A percentile compares a stretch with the other conserved stretches of the same genome.
These are phyloP conservation scores for Lasioglossum leucozonium DNA, from an alignment of 2,888 invertebrate species.

Conservation along the genomic window DNA sequence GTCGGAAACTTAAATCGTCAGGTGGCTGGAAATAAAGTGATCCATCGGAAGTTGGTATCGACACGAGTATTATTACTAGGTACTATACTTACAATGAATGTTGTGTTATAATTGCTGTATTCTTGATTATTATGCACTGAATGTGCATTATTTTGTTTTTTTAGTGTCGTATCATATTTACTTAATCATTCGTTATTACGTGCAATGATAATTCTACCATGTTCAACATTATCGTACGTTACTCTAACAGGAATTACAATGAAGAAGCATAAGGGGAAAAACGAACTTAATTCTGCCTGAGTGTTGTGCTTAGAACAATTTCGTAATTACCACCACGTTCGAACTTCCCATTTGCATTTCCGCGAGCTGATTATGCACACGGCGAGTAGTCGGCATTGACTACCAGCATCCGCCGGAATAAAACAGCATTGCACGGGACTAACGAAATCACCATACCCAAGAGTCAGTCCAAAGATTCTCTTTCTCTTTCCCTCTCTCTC, in stretches of 20 bases:
- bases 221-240: not conserved
- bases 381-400: not conserved
- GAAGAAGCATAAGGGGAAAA: not conserved
- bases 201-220: not conserved
- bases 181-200: too few relatives aligned
- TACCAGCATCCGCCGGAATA: not conserved
- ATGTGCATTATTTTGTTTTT: too few relatives aligned
- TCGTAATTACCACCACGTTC: not conserved
- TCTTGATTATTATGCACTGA: too few relatives aligned
- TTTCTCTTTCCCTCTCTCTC: too few relatives aligned
- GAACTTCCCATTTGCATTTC: not conserved
- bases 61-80: too few relatives aligned
- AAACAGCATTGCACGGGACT: not conserved
- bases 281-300: not conserved
- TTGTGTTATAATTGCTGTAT: too few relatives aligned
- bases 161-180: too few relatives aligned
- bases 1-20: not conserved
- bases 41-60: not conserved
- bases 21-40: not conserved
- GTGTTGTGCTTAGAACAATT: not conserved
- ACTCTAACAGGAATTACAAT: not conserved
- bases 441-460: not conserved
- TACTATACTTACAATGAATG: too few relatives aligned
- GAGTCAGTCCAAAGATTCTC: too few relatives aligned
- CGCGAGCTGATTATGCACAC: not conserved